Evolutionary conservation across 2,888 invertebrate species (phyloP).

Genomic region (Schizaphis graminum): DNA sequence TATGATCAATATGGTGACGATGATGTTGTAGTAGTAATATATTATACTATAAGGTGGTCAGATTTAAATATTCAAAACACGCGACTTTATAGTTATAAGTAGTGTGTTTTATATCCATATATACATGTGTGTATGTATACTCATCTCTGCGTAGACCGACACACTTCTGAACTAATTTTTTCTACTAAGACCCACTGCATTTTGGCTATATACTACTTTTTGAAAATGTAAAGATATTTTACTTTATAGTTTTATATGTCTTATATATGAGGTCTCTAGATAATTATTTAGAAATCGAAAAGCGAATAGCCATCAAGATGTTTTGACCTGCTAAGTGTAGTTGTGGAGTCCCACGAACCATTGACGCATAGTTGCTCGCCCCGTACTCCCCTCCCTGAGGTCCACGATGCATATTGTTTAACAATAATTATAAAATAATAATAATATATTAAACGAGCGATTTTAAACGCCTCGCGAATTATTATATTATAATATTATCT

Average conservation of each 20-base stretch:
- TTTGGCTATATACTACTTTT: neutral
- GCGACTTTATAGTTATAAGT: neutral
- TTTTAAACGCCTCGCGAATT: neutral
- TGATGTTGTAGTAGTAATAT: neutral
- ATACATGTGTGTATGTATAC: too few relatives aligned
- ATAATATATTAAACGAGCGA: neutral
- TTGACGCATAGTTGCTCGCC: neutral
- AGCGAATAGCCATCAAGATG: neutral
- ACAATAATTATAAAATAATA: neutral
- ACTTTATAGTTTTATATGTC: neutral
- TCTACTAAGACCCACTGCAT: neutral
- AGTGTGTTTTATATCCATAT: neutral
- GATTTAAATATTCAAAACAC: neutral
- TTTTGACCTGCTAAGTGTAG: neutral
- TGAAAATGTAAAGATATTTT: neutral
- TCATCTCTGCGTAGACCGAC: neutral
- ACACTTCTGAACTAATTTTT: neutral
- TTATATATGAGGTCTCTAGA: too few relatives aligned
- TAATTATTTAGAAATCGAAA: neutral
- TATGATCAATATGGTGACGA: neutral
- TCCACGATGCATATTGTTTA: neutral
- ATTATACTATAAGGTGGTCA: neutral
- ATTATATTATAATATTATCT: conserved; percentile 11
- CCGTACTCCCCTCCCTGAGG: neutral
- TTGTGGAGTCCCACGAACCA: neutral